Evolutionary conservation across 2,797 vertebrate species (phyloP).

Genomic region (Tolypeutes matacus): DNA sequence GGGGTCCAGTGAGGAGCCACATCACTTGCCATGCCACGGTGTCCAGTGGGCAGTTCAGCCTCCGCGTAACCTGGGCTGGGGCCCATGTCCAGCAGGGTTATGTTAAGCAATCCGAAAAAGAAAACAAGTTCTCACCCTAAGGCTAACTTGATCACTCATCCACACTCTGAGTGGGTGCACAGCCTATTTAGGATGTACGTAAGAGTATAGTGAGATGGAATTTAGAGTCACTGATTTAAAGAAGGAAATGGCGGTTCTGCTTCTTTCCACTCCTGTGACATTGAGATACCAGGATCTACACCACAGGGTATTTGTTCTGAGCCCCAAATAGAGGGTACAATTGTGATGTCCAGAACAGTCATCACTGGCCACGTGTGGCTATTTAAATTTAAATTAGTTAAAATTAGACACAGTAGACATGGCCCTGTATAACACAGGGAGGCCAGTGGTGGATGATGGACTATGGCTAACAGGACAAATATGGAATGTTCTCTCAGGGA

Average conservation of each 20-base stretch:
- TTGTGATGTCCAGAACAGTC: neutral
- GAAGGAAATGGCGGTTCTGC: neutral
- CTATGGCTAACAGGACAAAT: no score
- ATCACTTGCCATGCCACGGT: neutral
- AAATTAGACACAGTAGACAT: neutral
- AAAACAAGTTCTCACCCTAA: neutral
- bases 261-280: no score
- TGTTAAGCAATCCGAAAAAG: neutral
- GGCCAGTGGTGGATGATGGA: no score
- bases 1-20: no score
- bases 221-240: no score
- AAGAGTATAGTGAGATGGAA: neutral
- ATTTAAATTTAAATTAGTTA: neutral
- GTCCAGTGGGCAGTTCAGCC: neutral
- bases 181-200: accelerated
- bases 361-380: neutral
- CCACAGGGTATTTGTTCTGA: neutral
- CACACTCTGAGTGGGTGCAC: neutral
- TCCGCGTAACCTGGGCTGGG: neutral
- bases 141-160: neutral
- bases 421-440: no score
- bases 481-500: no score
- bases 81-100: accelerated
- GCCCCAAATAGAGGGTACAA: neutral
- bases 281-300: neutral